A percentile compares a stretch with the other conserved stretches of the same genome.
These are phyloP conservation scores for Chaitophorus viminalis DNA, from an alignment of 2,888 invertebrate species.

Conservation along the genomic window DNA sequence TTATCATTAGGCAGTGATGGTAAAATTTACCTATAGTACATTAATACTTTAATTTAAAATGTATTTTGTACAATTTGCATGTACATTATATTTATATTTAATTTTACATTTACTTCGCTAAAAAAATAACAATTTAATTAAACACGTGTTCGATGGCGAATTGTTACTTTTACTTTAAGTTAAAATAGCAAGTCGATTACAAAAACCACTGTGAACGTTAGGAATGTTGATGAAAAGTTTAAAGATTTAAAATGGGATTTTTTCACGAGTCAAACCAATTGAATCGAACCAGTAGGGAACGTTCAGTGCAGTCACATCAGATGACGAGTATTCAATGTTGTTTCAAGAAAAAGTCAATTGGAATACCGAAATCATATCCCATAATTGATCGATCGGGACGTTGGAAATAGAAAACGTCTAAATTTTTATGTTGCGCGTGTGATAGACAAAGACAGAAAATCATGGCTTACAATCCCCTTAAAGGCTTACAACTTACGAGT, in stretches of 20 bases:
- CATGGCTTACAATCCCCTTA: too few species aligned
- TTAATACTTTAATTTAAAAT: background rate
- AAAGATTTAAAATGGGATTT: background rate
- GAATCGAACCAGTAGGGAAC: background rate
- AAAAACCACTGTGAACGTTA: background rate
- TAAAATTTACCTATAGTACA: too few species aligned
- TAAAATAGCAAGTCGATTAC: background rate
- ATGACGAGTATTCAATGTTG: background rate
- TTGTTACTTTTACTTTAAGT: background rate
- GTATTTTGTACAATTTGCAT: background rate
- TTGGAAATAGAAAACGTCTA: too few species aligned
- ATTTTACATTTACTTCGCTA: background rate
- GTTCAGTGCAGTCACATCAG: background rate
- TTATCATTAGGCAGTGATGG: background rate
- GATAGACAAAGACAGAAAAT: too few species aligned
- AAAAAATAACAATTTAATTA: background rate
- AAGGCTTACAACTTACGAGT: too few species aligned
- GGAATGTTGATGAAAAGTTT: background rate
- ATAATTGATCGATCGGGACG: too few species aligned
- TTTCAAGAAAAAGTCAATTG: background rate
- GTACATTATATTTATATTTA: background rate
- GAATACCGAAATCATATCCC: background rate
- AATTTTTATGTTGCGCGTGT: too few species aligned
- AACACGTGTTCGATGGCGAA: background rate
- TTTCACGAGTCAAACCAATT: background rate